Evolutionary conservation across 1,140 invertebrate genomes (phyloP), one percentile per base, ranked within the genome.

Genomic region (Hycleus cichorii): DNA sequence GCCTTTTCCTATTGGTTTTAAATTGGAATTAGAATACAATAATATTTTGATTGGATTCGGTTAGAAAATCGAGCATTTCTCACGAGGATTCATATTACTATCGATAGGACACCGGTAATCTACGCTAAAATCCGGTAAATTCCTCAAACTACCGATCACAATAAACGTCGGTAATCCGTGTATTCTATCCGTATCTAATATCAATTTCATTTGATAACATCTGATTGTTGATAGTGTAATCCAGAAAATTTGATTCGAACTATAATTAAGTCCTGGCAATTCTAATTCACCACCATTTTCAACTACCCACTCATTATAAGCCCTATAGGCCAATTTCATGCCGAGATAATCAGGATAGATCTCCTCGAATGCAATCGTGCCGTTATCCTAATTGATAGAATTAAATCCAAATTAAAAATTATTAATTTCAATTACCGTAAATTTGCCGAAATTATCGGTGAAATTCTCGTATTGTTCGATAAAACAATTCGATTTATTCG

Each of bases 261-360:
- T 81, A 74, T 75, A 79, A 5, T 77, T 69, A 5, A 79, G 52
- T 32, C 77, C 77, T 4, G 78, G 78, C 2, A 79, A 59, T 39
- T 52, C 57, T 1, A 75, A 72, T 61, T 90, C 89, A 1, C 69
- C 64, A 0, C 81, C 81, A 63, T 90, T 79, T 3, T 80, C 73
- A 27, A 81, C 69, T 0, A 75, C 77, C 87, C 89, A 91, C 8
- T 81, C 78, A 39, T 81, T 77, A 70, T 92, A 92, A 0, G 90
- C 91, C 25, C 81, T 77, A 70, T 93, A 94, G 0, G 93, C 88
- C 63, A 91, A 83, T 66, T 93, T 91, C n/a, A 94, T 81, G 0
- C 91, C 92, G 9, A 81, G 79, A 0, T 62, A 82, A 70, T 95
- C 93, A 0, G 93, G 92, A 46, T 95, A 91, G 69, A 95, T 95